Base-by-base conservation (phyloP, 2,113 vertebrate genomes). In the Hymenochirus boettgeri region DNA sequence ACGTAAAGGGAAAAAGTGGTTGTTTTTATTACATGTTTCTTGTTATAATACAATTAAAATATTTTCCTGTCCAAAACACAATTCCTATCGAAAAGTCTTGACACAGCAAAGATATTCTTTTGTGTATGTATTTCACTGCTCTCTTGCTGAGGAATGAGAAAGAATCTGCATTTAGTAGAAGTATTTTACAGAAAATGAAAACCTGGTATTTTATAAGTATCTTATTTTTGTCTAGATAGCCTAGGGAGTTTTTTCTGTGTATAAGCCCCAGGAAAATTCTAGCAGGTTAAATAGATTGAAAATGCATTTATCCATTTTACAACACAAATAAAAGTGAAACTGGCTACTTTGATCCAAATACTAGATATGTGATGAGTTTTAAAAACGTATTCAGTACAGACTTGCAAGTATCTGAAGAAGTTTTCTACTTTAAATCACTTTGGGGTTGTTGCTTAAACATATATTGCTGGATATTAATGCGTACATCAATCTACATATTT, bases 161-260 rank as follows among this genome's bases (percentile, higher is more conserved):
- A 57, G 63, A 82, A 84, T 78, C 80, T 85, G 67, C 81, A 84
- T 86, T 82, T 85, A 83, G 62, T 79, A 65, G 75, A 83, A 72
- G 39, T 54, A 70, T 66, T 79, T 78, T 72, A 66, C 24, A 52
- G 37, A 74, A 73, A 71, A 62, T 7, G 51, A 72, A 83, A 79
- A 31, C 52, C 10, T 63, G 74, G 70, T 55, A 73, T 80, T 81
- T 79, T 77, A 26, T 67, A 31, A 61, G 42, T 64, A 61, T 73
- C 56, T 70, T 62, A 8, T 27, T 69, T 65, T 59, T 27, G 57
- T 71, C 23, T 23, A 42, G 46, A 35, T 50, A 51, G 33, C 55
- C 70, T 25, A 71, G 52, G 57, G 35, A 70, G 69, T 72, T 0
- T 42, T 42, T 42, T 42, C 15, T 67, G 71, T 70, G 26, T 70